Evolutionary conservation across 2,888 invertebrate genomes (phyloP), one percentile per base, ranked within the genome.

Genomic region (Sminthurinus aureus): DNA sequence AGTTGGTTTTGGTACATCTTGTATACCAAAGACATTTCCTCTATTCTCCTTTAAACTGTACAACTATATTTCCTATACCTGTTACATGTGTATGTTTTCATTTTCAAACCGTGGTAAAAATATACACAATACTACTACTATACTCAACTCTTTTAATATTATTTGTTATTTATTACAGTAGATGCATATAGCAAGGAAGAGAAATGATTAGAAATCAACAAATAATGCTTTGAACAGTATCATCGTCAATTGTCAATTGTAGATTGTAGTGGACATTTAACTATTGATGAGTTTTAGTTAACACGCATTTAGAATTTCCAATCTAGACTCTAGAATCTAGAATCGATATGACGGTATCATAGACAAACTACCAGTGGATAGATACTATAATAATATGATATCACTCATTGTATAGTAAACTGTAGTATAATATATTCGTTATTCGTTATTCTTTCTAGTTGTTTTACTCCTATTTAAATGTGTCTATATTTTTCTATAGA

Each of bases 21-120:
- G 80, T 80, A 80, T 80, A 80, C 80, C 80, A 80, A 80, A 80
- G 80, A 80, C 80, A 71, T 80, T 80, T 69, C 50, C 26, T 20
- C 22, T 26, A 26, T n/a, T n/a, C 66, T 78, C 80, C 69, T 80
- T 50, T 22, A 20, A 58, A 76, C 22, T 71, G 71, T 71, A 24
- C 26, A 24, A 71, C 24, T 38, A 38, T 71, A 22, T 20, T 71
- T 71, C 26, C 22, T 71, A 24, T 20, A 71, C 71, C 20, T 66
- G 20, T 66, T 66, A 12, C 11, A 9, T 58, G 15, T 66, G n/a
- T 58, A 58, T 58, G 9, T 58, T 13, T 15, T 11, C 18, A 6
- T 69, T 20, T 20, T 20, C 11, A 69, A 71, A 71, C 22, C 9
- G 26, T 71, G 71, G 71, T 71, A 71, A 71, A 22, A 22, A 11